Percentiles rank a stretch among this genome's conserved stretches.
These are phyloP conservation scores for Diorhabda sublineata DNA, from an alignment of 1,140 invertebrate genomes.

Conservation along the genomic window DNA sequence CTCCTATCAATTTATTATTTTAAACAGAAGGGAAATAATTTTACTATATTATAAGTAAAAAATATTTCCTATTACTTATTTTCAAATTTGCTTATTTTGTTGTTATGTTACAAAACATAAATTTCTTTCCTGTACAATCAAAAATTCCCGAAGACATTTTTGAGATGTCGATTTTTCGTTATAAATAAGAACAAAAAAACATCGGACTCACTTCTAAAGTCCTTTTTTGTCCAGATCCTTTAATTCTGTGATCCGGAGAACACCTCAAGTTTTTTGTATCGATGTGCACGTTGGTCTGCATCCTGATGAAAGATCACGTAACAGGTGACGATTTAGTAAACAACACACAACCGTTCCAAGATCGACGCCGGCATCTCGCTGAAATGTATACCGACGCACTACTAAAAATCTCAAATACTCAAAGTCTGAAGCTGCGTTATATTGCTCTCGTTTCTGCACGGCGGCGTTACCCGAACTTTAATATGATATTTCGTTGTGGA, in stretches of 20 bases:
- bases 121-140: no score
- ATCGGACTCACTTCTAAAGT: constrained; percentile 49
- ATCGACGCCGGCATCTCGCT: constrained; percentile 10
- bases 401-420: constrained; percentile 10
- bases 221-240: constrained; percentile 47
- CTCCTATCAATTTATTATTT: no score
- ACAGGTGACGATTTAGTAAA: constrained; percentile 23
- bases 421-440: constrained; percentile 12
- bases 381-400: constrained; percentile 12
- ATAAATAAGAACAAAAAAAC: no score
- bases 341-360: constrained; percentile 9
- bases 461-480: constrained; percentile 21
- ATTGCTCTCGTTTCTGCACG: constrained; percentile 18
- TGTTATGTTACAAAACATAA: no score
- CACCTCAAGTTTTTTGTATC: constrained; percentile 58
- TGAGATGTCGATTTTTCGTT: no score
- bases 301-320: constrained; percentile 39
- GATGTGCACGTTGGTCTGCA: constrained; percentile 65
- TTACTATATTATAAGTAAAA: no score
- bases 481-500: constrained; percentile 19
- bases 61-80: no score
- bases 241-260: constrained; percentile 52
- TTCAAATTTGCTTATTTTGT: no score
- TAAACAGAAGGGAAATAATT: no score
- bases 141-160: no score